Evolutionary conservation across 2,113 vertebrate genomes (phyloP).

Genomic region (Tachysurus fulvidraco): DNA sequence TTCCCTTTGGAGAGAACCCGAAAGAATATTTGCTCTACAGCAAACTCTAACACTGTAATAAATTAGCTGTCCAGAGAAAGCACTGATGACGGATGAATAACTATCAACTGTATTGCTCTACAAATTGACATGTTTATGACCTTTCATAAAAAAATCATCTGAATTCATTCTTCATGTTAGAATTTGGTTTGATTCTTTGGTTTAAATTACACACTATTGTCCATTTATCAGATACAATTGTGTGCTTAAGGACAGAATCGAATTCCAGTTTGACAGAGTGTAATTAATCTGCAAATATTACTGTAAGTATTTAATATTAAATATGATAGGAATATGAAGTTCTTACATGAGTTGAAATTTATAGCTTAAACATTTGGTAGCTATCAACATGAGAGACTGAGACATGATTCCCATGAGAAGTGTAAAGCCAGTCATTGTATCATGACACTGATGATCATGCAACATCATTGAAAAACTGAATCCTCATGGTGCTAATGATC

Average conservation of each 20-base stretch:
- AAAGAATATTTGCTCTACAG: slow-evolving; percentile 65
- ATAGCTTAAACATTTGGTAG: neutral
- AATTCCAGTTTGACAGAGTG: neutral
- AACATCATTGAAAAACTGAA: neutral
- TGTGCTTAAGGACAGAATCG: neutral
- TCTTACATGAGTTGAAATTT: neutral
- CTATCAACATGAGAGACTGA: neutral
- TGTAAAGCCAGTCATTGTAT: neutral
- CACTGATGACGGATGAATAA: slow-evolving; percentile 37
- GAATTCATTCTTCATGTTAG: neutral
- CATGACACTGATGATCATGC: neutral
- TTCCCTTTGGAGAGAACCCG: slow-evolving; percentile 67
- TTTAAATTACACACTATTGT: neutral
- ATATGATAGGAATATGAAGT: no score
- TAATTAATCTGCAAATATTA: neutral
- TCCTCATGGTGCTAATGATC: neutral
- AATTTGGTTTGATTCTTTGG: neutral
- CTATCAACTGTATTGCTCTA: neutral
- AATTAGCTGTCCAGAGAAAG: slow-evolving; percentile 58
- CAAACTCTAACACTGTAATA: slow-evolving; percentile 61
- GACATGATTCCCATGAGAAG: neutral
- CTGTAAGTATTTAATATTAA: neutral
- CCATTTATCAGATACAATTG: neutral
- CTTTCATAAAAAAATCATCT: neutral
- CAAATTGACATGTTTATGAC: slow-evolving; percentile 4